Percentiles rank a stretch among this genome's conserved stretches.
These are phyloP conservation scores for Fundulus diaphanus DNA, from an alignment of 2,797 vertebrate species.

Conservation along the genomic window DNA sequence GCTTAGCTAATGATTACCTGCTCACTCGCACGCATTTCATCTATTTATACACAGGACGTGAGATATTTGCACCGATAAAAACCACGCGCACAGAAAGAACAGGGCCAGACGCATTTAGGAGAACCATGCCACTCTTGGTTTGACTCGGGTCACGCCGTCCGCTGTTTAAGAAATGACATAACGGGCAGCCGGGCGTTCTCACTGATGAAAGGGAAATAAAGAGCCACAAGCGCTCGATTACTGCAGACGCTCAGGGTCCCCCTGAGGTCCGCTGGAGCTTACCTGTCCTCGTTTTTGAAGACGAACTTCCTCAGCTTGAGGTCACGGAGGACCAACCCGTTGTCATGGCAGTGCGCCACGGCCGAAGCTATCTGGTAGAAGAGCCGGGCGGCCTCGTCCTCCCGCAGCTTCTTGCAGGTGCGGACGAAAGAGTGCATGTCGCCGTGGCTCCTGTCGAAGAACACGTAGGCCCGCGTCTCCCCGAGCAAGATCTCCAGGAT, in stretches of 20 bases:
- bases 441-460: constrained; percentile 97
- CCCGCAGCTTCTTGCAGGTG: constrained; percentile 97
- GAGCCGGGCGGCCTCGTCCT: constrained; percentile 95
- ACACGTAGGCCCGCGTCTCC: constrained; percentile 95
- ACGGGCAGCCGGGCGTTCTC: background rate
- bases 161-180: constrained; percentile 31
- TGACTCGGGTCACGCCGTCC: constrained; percentile 43
- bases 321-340: constrained; percentile 96
- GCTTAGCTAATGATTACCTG: constrained; percentile 7
- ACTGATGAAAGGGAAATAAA: background rate
- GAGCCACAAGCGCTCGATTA: background rate
- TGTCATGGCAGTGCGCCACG: constrained; percentile 97
- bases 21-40: constrained; percentile 6
- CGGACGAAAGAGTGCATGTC: constrained; percentile 99
- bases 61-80: constrained; percentile 18
- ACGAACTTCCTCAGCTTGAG: constrained; percentile 99
- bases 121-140: constrained; percentile 16
- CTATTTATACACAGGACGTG: background rate
- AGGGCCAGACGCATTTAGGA: constrained; percentile 36
- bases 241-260: background rate
- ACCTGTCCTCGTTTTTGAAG: constrained; percentile 98
- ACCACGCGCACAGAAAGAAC: constrained; percentile 30
- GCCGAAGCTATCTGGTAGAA: constrained; percentile 98
- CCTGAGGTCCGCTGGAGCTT: constrained; percentile 61
- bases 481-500: constrained; percentile 97